Percentiles rank a stretch among this genome's conserved stretches.
Evolutionary conservation across 1,140 invertebrate genomes (phyloP).

Genomic region (Temnothorax nylanderi): DNA sequence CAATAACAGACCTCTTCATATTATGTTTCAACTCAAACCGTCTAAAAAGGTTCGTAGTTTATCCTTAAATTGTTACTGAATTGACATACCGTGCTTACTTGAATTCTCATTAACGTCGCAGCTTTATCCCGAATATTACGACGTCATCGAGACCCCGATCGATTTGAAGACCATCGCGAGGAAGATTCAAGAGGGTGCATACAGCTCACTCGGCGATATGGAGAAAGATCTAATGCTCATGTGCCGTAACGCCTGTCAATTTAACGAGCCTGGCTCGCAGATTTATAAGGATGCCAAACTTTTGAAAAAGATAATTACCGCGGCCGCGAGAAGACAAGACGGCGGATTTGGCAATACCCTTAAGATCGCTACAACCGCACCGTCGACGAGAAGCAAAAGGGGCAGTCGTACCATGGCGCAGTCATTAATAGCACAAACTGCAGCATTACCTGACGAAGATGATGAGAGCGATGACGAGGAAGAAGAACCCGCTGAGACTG

Average conservation of each 20-base stretch:
- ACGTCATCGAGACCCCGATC: conserved; percentile 97
- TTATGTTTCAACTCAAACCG: conserved; percentile 95
- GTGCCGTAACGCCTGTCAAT: conserved; percentile 97
- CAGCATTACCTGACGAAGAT: conserved; percentile 85
- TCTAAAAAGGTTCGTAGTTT: conserved; percentile 89
- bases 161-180: conserved; percentile 97
- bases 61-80: background rate
- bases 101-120: conserved; percentile 77
- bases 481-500: conserved; percentile 88
- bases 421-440: conserved; percentile 85
- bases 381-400: conserved; percentile 85
- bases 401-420: conserved; percentile 84
- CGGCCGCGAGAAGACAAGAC: conserved; percentile 85
- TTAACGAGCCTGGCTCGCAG: conserved; percentile 98
- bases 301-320: conserved; percentile 91
- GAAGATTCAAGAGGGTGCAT: conserved; percentile 95
- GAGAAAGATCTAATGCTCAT: conserved; percentile 96
- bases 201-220: conserved; percentile 92
- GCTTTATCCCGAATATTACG: conserved; percentile 98
- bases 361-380: conserved; percentile 79
- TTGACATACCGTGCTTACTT: background rate
- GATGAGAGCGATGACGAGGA: conserved; percentile 89
- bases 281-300: conserved; percentile 98
- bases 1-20: conserved; percentile 93
- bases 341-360: conserved; percentile 69